Percentiles rank a stretch among this genome's conserved stretches.
phyloP scores from a whole-genome alignment of 2,113 vertebrate genomes.

The Seriola quinqueradiata region DNA sequence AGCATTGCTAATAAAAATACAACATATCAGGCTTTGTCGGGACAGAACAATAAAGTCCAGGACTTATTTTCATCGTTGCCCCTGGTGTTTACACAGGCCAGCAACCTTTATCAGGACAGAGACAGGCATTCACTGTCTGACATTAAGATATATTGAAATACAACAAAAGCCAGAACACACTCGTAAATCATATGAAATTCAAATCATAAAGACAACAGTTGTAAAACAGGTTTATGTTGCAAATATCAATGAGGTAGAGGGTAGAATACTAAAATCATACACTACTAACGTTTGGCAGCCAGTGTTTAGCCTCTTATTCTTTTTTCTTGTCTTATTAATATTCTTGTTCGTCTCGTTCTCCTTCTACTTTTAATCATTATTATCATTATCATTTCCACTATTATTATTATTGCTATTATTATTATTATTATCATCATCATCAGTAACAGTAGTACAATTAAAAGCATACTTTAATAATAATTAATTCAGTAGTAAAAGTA shows the following conservation, averaged over 20 bases:
- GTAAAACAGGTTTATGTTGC: neutral
- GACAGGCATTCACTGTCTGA: neutral
- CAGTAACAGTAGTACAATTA: neutral
- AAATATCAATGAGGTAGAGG: neutral
- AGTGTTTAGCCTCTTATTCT: conserved; percentile 2
- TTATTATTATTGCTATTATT: neutral
- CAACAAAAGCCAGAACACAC: neutral
- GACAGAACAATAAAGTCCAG: neutral
- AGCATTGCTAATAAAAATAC: neutral
- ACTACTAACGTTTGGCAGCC: neutral
- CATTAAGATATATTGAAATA: neutral
- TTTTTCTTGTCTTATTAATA: neutral
- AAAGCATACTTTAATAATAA: conserved; percentile 6
- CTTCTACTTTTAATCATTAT: conserved; percentile 15
- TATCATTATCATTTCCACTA: neutral
- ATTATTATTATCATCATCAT: neutral
- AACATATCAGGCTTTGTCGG: neutral
- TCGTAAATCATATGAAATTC: neutral
- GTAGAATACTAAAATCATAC: neutral
- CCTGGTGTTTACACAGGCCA: neutral
- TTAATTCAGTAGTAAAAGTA: conserved; percentile 33
- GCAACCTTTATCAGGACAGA: neutral
- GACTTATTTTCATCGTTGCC: neutral
- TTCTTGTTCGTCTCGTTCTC: neutral
- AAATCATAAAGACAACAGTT: neutral